Evolutionary conservation across 2,888 invertebrate species (phyloP), one percentile per base, ranked within the genome.

Genomic region (Nineta flava): DNA sequence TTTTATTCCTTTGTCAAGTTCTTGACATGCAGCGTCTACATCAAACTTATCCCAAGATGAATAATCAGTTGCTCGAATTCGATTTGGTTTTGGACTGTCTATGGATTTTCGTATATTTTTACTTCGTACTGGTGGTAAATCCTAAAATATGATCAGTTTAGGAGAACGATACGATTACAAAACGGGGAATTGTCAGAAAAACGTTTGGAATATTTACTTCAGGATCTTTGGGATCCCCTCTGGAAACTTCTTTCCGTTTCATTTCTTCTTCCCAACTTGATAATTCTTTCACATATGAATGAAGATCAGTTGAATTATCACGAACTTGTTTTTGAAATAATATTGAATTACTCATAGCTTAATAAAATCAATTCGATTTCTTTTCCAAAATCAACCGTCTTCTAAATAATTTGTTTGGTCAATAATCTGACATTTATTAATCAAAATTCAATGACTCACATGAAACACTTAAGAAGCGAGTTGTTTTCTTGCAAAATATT

Each of bases 31-130:
- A 62, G 76, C 75, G 16, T 81, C 79, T 77, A 74, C 83, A 74
- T 87, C 83, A 74, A 81, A 87, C 59, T 81, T 81, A 34, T 86
- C 84, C 87, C 87, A 87, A 46, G 80, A 71, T 32, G 69, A 57
- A 65, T 86, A 87, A 65, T 87, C 83, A 49, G 69, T 73, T 0
- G 76, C 67, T 50, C 70, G 65, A 35, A 82, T 79, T 55, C 74
- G 68, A 55, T 73, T 71, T 32, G 57, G 53, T n/a, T 49, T 32
- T 51, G 55, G 21, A 44, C n/a, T 19, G 5, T 38, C 12, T 38
- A 12, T 38, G 12, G 44, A 13, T 44, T 44, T 61, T 59, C 3
- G 65, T 56, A 9, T 66, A 64, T n/a, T 63, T 66, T 46, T 69
- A 69, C 54, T 67, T 57, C 77, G 66, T 15, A 77, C 66, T 31